Evolutionary conservation across 2,113 vertebrate genomes (phyloP), one percentile per base, ranked within the genome.

Genomic region (Ptychochromis oligacanthus): DNA sequence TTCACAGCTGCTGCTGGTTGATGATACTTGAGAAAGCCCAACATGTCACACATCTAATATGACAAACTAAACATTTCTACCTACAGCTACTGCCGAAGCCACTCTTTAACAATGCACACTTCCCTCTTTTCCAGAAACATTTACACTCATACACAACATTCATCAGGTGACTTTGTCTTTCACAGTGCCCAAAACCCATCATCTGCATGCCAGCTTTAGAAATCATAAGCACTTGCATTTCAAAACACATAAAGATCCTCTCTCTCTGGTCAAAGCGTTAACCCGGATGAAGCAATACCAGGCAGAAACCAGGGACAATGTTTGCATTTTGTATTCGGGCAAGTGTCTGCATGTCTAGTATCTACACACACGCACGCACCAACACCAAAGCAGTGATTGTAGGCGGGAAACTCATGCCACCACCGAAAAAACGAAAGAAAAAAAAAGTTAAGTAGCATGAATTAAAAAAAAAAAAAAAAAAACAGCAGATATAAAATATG

Each of bases 241-340:
- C 52, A 77, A 86, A 89, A 89, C 74, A 67, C 22, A 34, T 38
- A 36, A 75, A 70, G 76, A 76, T 57, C 49, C 13, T 74, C 36
- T 64, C 36, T 26, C 10, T 61, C 78, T 72, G 85, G 59, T 77
- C 49, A 62, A 34, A 61, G 7, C 34, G 12, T 43, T 56, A 6
- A 24, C 49, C 70, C 17, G 20, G n/a, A 86, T 67, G 57, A 52
- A 83, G 22, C 36, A 74, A 31, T 14, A 49, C 54, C 75, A 57
- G 6, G 59, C 36, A 82, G 49, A 34, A 81, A 74, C 54, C 14
- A 67, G 7, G 28, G 58, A 43, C 38, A 36, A 56, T 20, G 54
- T 77, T 61, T 64, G 52, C 10, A 15, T 79, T 76, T 58, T 13
- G 40, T 74, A 22, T 64, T 79, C 52, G 58, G 49, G 77, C 34